A percentile compares a stretch with the other conserved stretches of the same genome.
Conservation (phyloP, 1,140 invertebrate genomes). For the Heliothis subflexa region DNA sequence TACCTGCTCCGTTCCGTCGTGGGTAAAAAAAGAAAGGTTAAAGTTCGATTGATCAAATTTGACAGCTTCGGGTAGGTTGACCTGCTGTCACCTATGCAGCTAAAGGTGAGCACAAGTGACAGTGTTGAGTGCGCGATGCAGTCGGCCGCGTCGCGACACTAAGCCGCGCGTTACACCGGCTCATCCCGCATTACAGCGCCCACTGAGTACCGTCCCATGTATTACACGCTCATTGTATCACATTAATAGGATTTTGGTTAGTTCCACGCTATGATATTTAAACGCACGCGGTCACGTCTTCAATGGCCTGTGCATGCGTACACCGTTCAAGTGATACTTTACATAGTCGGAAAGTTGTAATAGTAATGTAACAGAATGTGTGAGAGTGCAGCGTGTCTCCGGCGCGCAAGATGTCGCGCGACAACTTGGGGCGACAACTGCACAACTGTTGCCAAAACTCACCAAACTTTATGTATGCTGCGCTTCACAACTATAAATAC, state of each 20-base stretch:
- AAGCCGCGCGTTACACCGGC: constrained; percentile 9
- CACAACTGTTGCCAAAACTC: constrained; percentile 37
- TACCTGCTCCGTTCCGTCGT: too few relatives aligned
- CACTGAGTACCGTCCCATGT: constrained; percentile 34
- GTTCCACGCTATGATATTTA: constrained; percentile 13
- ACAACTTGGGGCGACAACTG: constrained; percentile 12
- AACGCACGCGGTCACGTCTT: neutral
- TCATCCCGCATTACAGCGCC: constrained; percentile 31
- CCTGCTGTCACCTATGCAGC: too few relatives aligned
- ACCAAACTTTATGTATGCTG: constrained; percentile 27
- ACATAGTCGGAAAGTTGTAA: neutral
- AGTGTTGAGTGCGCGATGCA: too few relatives aligned
- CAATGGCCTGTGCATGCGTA: neutral
- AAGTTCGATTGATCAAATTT: too few relatives aligned
- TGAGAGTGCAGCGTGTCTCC: neutral
- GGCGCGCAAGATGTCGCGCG: constrained; percentile 1
- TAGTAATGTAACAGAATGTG: neutral
- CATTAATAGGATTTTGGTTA: constrained; percentile 20
- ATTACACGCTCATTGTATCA: constrained; percentile 38
- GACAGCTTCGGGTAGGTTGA: neutral
- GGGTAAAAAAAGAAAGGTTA: too few relatives aligned
- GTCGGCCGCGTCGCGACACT: neutral
- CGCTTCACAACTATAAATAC: constrained; percentile 19
- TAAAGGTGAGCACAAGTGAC: neutral
- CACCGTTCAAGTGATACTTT: neutral